phyloP scores from a whole-genome alignment of 2,888 invertebrate genomes.

The Leptothorax acervorum region DNA sequence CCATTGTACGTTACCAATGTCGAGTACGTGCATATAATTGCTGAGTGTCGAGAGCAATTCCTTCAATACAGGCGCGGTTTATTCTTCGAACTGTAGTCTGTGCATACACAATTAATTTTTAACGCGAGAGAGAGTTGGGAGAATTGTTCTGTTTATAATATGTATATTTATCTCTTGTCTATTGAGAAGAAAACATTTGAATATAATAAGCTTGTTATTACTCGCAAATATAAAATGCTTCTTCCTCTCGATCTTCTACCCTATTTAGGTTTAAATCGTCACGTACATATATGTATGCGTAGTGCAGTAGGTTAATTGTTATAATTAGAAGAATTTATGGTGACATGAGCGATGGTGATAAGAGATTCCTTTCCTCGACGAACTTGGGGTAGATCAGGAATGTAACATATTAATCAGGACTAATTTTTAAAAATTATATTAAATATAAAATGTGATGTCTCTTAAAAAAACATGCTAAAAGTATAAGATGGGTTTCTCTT shows the following conservation, averaged over 20 bases:
- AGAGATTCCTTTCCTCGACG: not conserved
- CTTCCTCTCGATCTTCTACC: not conserved
- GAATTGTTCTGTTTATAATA: not conserved
- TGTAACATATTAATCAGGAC: not conserved
- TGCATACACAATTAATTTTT: not conserved
- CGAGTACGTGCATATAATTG: constrained; percentile 63
- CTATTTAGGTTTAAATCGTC: not conserved
- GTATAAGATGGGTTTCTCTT: not conserved
- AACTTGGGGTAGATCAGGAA: not conserved
- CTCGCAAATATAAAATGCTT: constrained; percentile 1
- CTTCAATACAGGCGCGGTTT: constrained; percentile 8
- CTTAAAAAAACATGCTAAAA: not conserved
- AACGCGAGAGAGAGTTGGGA: not conserved
- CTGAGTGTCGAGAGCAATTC: constrained; percentile 45
- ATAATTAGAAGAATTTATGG: not conserved
- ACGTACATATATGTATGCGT: not conserved
- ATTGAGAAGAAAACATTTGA: not conserved
- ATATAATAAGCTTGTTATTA: not conserved
- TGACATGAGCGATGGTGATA: not conserved
- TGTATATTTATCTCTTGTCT: not conserved
- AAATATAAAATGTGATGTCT: not conserved
- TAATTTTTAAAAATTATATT: not conserved
- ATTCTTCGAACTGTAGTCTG: not conserved
- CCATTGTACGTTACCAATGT: constrained; percentile 65
- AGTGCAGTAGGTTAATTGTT: not conserved